These are phyloP conservation scores for Phodopus roborovskii DNA, from an alignment of 2,113 vertebrate species.

Conservation along the genomic window DNA sequence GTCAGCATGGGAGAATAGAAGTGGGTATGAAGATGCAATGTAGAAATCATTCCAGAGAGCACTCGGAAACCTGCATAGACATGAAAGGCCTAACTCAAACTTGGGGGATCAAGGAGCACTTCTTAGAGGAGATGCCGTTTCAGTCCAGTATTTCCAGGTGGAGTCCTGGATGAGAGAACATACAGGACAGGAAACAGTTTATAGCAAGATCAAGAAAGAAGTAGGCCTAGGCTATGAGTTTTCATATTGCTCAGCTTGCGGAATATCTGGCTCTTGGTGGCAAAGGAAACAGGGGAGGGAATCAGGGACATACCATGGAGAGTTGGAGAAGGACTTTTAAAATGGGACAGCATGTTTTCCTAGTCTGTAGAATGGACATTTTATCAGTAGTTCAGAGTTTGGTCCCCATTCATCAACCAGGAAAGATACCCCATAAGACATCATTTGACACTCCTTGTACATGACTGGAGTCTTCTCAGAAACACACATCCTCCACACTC, in stretches of 20 bases:
- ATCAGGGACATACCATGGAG: neutral
- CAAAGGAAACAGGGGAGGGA: neutral
- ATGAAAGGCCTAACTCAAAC: neutral
- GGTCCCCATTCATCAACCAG: neutral
- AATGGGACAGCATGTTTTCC: too few species aligned
- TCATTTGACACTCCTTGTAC: neutral
- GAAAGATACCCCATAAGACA: neutral
- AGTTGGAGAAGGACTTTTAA: neutral
- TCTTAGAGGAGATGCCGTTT: constrained; percentile 6
- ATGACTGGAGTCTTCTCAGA: neutral
- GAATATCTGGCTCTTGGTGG: neutral
- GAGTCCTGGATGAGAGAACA: neutral
- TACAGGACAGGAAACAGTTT: neutral
- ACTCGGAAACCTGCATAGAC: neutral
- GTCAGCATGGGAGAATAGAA: neutral
- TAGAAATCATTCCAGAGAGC: neutral
- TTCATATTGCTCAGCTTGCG: neutral
- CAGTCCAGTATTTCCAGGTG: neutral
- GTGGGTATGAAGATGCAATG: neutral
- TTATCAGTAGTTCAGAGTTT: neutral
- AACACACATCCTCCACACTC: neutral
- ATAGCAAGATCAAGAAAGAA: neutral
- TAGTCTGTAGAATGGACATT: constrained; percentile 2
- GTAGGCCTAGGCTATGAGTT: too few species aligned
- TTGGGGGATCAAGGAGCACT: neutral